These are phyloP conservation scores for Lophochroa leadbeateri DNA, from an alignment of 2,113 vertebrate genomes.

Conservation along the genomic window DNA sequence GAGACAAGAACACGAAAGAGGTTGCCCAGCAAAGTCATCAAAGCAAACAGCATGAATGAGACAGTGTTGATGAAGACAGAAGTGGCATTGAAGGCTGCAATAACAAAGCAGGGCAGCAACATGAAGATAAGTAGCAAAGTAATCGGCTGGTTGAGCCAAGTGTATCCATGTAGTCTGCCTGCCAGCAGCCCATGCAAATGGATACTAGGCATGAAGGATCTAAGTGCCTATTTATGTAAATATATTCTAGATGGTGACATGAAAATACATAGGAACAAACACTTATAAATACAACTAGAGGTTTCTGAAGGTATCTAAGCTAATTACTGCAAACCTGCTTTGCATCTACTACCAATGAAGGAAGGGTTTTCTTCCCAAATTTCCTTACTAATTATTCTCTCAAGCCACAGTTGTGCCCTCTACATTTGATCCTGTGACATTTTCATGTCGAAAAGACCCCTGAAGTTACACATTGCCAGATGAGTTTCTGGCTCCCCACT, in stretches of 20 bases:
- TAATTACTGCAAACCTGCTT: neutral
- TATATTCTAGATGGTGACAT: neutral
- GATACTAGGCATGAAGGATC: neutral
- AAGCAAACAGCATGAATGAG: slow-evolving; percentile 56
- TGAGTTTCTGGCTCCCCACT: neutral
- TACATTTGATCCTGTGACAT: neutral
- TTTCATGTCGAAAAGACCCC: neutral
- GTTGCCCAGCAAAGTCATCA: slow-evolving; percentile 58
- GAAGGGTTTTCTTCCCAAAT: neutral
- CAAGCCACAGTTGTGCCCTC: neutral
- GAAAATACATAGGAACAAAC: neutral
- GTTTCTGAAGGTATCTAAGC: neutral
- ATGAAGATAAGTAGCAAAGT: slow-evolving; percentile 61
- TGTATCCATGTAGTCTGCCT: neutral
- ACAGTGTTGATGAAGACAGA: slow-evolving; percentile 68
- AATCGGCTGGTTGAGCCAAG: slow-evolving; percentile 61
- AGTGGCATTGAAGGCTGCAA: slow-evolving; percentile 60
- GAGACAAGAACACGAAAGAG: slow-evolving; percentile 38
- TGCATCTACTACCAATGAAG: neutral
- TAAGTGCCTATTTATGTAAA: slow-evolving; percentile 16
- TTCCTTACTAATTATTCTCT: neutral
- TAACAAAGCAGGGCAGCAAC: slow-evolving; percentile 54
- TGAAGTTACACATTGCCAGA: neutral
- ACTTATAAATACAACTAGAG: neutral
- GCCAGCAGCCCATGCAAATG: slow-evolving; percentile 2